Evolutionary conservation across 2,888 invertebrate species (phyloP), one percentile per base, ranked within the genome.

Genomic region (Drosophila nigritarsus): DNA sequence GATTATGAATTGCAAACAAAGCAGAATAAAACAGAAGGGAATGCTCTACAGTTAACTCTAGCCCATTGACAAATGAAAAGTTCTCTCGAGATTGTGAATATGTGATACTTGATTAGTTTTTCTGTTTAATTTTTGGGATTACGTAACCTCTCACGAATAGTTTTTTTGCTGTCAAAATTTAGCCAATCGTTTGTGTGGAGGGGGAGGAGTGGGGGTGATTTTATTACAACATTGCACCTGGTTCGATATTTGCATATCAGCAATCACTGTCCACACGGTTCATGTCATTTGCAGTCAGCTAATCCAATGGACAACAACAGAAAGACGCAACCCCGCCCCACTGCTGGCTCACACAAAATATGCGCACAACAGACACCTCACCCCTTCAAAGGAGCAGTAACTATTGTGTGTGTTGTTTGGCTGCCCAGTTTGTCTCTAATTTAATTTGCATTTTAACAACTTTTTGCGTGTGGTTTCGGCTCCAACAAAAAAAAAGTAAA

Each of bases 361-460:
- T 40, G 38, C 34, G 20, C 15, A 58, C 48, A 65, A 50, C 67
- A 60, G 30, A 50, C 45, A 61, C 55, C 71, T 68, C 69, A 76
- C 77, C 78, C 65, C 62, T 67, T 65, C 65, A 67, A 54, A 24
- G 34, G 58, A 56, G 67, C 66, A 53, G 18, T 49, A 18, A 32
- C 27, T 64, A 49, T 65, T 54, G 63, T 49, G 53, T 67, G 75
- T 70, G 80, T 71, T 67, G 59, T 65, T 56, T 73, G 69, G 62
- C 67, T 75, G 80, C 64, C 80, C 84, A 84, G 87, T 88, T 83
- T 83, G 89, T 78, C 89, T 87, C 84, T 89, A 91, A 89, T 89
- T 89, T 91, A 89, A 89, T 90, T 90, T 90, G 91, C 91, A 90
- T 90, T 91, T 90, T 90, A 91, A 90, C 89, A 90, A 91, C 90